phyloP scores from a whole-genome alignment of 2,888 invertebrate genomes.

The Adineta ricciae region DNA sequence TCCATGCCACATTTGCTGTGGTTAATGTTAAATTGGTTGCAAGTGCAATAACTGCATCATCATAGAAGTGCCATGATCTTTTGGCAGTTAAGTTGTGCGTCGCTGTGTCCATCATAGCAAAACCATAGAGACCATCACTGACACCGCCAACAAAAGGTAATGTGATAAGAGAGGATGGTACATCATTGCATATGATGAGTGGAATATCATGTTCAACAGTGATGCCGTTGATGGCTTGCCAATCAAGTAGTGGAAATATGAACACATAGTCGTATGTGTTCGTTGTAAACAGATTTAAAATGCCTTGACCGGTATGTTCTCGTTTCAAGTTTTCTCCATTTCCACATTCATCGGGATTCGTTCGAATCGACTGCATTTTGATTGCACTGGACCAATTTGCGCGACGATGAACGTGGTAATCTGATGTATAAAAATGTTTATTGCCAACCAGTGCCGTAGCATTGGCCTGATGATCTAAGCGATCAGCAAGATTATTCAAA shows the following conservation, averaged over 20 bases:
- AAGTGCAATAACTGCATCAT: too few relatives aligned
- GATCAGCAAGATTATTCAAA: not conserved
- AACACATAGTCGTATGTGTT: not conserved
- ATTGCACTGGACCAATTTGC: too few relatives aligned
- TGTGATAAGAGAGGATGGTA: not conserved
- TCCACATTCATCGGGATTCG: too few relatives aligned
- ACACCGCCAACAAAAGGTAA: not conserved
- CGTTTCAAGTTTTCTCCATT: not conserved
- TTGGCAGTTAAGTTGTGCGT: too few relatives aligned
- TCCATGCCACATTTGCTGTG: not conserved
- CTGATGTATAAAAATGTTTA: too few relatives aligned
- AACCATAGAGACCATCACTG: not conserved
- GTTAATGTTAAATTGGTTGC: not conserved
- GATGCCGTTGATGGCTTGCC: not conserved
- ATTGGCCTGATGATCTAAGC: not conserved
- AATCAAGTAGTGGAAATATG: not conserved
- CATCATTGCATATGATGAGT: too few relatives aligned
- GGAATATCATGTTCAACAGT: too few relatives aligned
- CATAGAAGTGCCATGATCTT: too few relatives aligned
- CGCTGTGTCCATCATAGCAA: not conserved
- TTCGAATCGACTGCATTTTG: too few relatives aligned
- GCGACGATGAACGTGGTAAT: too few relatives aligned
- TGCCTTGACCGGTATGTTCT: not conserved
- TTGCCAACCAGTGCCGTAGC: not conserved
- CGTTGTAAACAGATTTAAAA: not conserved